These are phyloP conservation scores for Coenonympha glycerion DNA, from an alignment of 2,888 invertebrate species.

Conservation along the genomic window DNA sequence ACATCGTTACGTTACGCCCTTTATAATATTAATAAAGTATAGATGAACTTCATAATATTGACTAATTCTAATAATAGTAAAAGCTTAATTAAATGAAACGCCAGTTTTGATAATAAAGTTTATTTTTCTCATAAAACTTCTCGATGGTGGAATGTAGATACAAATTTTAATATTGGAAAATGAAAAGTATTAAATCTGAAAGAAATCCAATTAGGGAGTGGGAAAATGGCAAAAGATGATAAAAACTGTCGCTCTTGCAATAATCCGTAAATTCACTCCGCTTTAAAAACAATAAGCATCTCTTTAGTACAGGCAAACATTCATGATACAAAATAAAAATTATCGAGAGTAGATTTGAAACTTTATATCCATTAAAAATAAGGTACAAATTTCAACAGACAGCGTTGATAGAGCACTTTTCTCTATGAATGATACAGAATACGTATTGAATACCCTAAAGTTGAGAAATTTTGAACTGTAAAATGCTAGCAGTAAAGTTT, in stretches of 20 bases:
- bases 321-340: background rate
- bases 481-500: background rate
- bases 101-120: too few relatives aligned
- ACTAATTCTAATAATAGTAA: too few relatives aligned
- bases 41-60: too few relatives aligned
- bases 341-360: background rate
- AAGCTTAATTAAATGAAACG: too few relatives aligned
- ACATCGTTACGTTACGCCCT: too few relatives aligned
- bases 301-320: conserved; percentile 8
- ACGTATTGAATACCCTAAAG: background rate
- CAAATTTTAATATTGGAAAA: background rate
- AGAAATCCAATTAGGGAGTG: background rate
- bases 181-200: background rate
- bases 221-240: background rate
- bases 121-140: too few relatives aligned
- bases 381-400: background rate
- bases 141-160: background rate
- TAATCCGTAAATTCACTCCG: conserved; percentile 2
- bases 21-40: too few relatives aligned
- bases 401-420: background rate
- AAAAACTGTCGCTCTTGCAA: background rate
- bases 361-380: background rate
- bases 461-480: background rate
- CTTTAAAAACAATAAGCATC: conserved; percentile 11
- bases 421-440: background rate